Conservation (phyloP, 1,140 invertebrate genomes). For the Phenacoccus solenopsis region DNA sequence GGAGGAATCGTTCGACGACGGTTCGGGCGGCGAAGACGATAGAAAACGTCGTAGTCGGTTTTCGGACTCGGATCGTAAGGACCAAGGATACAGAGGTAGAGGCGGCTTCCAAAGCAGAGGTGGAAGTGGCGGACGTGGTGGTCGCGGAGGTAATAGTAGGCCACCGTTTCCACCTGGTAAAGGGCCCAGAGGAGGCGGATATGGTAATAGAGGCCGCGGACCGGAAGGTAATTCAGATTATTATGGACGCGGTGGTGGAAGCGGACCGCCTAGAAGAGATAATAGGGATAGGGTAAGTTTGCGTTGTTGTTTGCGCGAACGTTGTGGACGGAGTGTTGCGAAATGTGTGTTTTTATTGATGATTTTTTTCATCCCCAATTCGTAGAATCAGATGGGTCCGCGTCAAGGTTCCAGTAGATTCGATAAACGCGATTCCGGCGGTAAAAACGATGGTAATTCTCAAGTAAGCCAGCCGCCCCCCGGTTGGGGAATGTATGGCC, state of each 20-base stretch:
- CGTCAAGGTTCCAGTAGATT: not conserved
- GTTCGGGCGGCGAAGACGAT: not conserved
- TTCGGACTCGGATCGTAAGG: not conserved
- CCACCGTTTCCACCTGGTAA: conserved; percentile 1
- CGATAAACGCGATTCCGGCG: not conserved
- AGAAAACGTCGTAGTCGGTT: not conserved
- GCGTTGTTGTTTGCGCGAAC: not conserved
- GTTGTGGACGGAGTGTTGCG: not conserved
- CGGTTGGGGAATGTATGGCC: conserved; percentile 9
- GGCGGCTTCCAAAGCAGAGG: conserved; percentile 1
- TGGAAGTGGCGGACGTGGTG: conserved; percentile 18
- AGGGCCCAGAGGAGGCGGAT: conserved; percentile 1
- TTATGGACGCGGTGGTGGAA: not conserved
- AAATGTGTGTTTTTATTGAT: not conserved
- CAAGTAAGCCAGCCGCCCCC: not conserved
- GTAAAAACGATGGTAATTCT: conserved; percentile 18
- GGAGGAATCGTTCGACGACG: not conserved
- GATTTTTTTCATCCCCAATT: conserved; percentile 12
- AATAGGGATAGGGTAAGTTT: conserved; percentile 18
- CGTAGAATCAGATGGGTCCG: conserved; percentile 17
- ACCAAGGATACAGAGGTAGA: not conserved
- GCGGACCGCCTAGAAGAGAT: conserved; percentile 5
- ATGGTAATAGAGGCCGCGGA: not conserved
- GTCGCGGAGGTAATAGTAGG: conserved; percentile 13
- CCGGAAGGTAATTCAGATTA: not conserved